Base-by-base conservation (phyloP, 2,797 vertebrate species). In the Alfaro cultratus region DNA sequence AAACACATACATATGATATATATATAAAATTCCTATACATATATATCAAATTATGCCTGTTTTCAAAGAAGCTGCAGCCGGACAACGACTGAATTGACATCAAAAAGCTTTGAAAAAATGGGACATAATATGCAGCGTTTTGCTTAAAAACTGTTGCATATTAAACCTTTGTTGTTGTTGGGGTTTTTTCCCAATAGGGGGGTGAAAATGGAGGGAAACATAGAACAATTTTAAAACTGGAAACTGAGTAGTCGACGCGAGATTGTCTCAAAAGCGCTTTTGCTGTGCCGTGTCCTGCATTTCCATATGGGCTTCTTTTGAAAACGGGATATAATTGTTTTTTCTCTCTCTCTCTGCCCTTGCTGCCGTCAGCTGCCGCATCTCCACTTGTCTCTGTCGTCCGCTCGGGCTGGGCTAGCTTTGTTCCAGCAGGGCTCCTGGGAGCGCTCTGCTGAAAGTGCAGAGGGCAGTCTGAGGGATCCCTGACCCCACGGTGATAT, bases 1-100 rank as follows among this genome's bases (percentile, higher is more conserved):
- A 96, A 96, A 96, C 95, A 95, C 96, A 96, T 96, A 96, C 94
- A 96, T 96, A 94, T 96, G 95, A 96, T 95, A 96, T 96, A 96
- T 95, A 95, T 96, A 93, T 96, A 96, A 95, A 94, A 94, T 81
- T 91, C 92, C 91, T 96, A 95, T 96, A 96, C 95, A 96, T 96
- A 96, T 95, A 95, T 96, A 96, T 96, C 96, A 96, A 94, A 96
- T 96, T 95, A 96, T 96, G 95, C 89, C 93, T 96, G 95, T 96
- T 96, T 96, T 96, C 95, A 92, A 87, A 95, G 95, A 95, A 94
- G 92, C 94, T 93, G 91, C 91, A 90, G 89, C 86, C 70, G 94
- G 94, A 95, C 91, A 93, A 88, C 93, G 93, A 94, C 85, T 88
- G 86, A 92, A 88, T 77, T 92, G 88, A 94, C 83, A 87, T 76